Conservation (phyloP, 2,888 invertebrate species). For the Gasteruption jaculator region DNA sequence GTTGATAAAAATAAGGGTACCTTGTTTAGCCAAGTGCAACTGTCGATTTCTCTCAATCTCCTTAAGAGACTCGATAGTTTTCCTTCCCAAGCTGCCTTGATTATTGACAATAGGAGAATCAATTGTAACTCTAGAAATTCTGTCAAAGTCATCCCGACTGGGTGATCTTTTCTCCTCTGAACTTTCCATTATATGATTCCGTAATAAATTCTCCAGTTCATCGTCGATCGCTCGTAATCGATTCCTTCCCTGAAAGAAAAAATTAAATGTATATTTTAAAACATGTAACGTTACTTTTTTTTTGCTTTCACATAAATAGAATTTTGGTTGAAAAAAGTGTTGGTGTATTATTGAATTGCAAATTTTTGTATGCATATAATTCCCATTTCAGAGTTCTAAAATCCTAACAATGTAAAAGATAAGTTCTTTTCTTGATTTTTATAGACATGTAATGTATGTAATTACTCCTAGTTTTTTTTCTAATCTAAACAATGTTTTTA, state of each 20-base stretch:
- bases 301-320: too few species aligned
- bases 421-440: too few species aligned
- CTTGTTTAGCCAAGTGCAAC: constrained; percentile 84
- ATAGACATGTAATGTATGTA: too few species aligned
- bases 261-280: constrained; percentile 2
- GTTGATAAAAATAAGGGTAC: too few species aligned
- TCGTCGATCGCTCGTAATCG: constrained; percentile 65
- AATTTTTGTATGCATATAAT: too few species aligned
- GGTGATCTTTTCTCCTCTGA: constrained; percentile 55
- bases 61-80: constrained; percentile 80
- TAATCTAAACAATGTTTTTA: too few species aligned
- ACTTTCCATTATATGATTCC: constrained; percentile 35
- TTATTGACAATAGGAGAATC: constrained; percentile 69
- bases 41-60: constrained; percentile 87
- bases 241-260: constrained; percentile 55
- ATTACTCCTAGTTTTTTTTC: too few species aligned
- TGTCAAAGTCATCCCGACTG: constrained; percentile 81
- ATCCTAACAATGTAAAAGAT: too few species aligned
- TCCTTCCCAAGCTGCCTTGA: constrained; percentile 66
- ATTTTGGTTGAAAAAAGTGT: too few species aligned
- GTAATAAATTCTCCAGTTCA: constrained; percentile 55
- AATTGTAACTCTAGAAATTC: constrained; percentile 83
- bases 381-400: too few species aligned
- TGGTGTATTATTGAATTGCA: too few species aligned
- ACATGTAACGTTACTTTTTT: too few species aligned